Percentiles rank a stretch among this genome's conserved stretches.
Conservation (phyloP, 2,797 vertebrate genomes). For the Muscicapa comitata region DNA sequence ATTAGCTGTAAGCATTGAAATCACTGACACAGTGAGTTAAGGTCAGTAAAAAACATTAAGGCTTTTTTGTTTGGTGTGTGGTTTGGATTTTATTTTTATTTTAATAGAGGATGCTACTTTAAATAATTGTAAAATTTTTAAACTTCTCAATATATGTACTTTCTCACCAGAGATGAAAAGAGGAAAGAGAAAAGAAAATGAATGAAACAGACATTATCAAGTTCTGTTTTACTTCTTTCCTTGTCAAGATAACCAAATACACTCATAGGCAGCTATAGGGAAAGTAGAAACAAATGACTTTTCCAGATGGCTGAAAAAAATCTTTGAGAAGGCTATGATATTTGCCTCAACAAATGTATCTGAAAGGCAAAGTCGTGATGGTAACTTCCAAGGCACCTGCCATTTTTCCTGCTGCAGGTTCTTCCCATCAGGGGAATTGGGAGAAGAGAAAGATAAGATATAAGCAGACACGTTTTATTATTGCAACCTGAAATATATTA, state of each 20-base stretch:
- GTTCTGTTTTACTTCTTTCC: neutral
- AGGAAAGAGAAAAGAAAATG: neutral
- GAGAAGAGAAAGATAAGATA: neutral
- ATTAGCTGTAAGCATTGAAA: neutral
- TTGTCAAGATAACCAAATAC: neutral
- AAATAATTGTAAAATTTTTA: neutral
- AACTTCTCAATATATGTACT: neutral
- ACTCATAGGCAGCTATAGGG: neutral
- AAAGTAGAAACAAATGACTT: neutral
- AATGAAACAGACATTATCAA: neutral
- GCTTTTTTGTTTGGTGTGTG: accelerated
- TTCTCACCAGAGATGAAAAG: neutral
- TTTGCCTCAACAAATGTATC: neutral
- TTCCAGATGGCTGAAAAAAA: neutral
- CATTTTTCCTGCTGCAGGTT: neutral
- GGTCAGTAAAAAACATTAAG: neutral
- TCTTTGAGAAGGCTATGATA: neutral
- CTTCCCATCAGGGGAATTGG: neutral
- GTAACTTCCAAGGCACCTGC: neutral
- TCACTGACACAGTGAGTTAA: neutral
- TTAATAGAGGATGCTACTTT: neutral
- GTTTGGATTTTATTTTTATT: neutral
- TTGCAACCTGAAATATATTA: neutral
- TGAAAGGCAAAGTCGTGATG: neutral
- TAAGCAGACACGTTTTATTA: neutral